phyloP scores from a whole-genome alignment of 2,113 vertebrate genomes.

The Takifugu flavidus region DNA sequence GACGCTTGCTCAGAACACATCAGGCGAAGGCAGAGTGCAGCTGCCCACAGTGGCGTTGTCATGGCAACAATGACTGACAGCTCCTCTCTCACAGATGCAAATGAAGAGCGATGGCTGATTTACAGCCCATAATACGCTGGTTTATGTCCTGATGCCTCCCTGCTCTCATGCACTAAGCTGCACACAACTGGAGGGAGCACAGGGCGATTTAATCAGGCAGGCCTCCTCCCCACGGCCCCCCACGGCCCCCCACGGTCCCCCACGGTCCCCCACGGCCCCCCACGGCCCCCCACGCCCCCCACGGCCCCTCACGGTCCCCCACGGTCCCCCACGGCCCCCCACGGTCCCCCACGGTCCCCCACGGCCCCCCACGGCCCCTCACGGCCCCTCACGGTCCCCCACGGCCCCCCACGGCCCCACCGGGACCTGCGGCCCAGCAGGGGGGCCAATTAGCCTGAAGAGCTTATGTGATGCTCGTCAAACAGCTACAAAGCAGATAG shows the following conservation, averaged over 20 bases:
- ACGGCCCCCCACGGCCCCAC: conserved; percentile 27
- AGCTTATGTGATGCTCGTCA: conserved; percentile 57
- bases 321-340: neutral
- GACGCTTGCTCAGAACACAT: conserved; percentile 14
- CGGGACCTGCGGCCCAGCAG: conserved; percentile 58
- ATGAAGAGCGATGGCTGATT: conserved; percentile 25
- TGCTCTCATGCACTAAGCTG: conserved; percentile 19
- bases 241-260: too few species aligned
- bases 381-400: conserved; percentile 6
- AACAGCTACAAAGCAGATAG: conserved; percentile 57
- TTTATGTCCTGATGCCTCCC: conserved; percentile 3
- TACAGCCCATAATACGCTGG: conserved; percentile 6
- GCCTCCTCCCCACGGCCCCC: conserved; percentile 34
- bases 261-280: too few species aligned
- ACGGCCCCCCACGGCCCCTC: conserved; percentile 4
- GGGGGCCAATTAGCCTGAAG: conserved; percentile 65
- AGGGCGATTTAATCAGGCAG: conserved; percentile 55
- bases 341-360: conserved; percentile 37
- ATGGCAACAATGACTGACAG: conserved; percentile 34
- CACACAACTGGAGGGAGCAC: conserved; percentile 34
- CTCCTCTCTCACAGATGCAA: conserved; percentile 38
- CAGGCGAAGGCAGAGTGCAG: conserved; percentile 5
- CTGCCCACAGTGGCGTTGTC: conserved; percentile 15
- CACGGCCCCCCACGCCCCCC: too few species aligned
- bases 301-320: conserved; percentile 16